Evolutionary conservation across 2,888 invertebrate species (phyloP), one percentile per base, ranked within the genome.

Genomic region (Drosophila tripunctata): DNA sequence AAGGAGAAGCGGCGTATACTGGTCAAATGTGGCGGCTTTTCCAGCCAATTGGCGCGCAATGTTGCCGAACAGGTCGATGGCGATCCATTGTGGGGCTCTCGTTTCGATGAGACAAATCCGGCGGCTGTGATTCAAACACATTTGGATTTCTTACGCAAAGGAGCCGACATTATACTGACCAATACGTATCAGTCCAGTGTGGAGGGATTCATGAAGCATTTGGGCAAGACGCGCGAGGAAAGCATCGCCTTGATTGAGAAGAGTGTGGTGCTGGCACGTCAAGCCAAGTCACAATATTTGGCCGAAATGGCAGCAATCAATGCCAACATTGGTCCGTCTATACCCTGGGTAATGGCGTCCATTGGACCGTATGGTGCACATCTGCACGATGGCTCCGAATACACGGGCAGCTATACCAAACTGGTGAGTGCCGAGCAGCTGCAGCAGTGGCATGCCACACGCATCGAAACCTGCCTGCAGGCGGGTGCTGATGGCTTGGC

Each of bases 341-440:
- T 83, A 21, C 88, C 88, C 0, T 87, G 94, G 71, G 93, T 98
- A 38, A 96, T 96, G 47, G 98, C 97, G 0, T 96, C 97, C 0
- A 94, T 98, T 60, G 98, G 98, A 0, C 97, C 98, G 0, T 98
- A 97, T 88, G 98, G 97, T 0, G 98, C 97, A 0, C 95, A 94
- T 78, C 92, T 97, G 21, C 95, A 95, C 88, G 97, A 98, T 90
- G 96, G 96, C 17, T 98, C 98, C 0, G 98, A 98, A 90, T 98
- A 98, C 90, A 94, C 94, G 24, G 98, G 98, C 19, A 93, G 93
- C 64, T 96, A 96, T 86, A 94, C 94, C 0, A 93, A 94, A 54
- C 93, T 91, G 24, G 94, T 95, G 1, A 90, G 94, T 8, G 91
- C 91, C 43, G 91, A 94, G 92, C 93, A 93, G 47, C 93, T 98